Conservation (phyloP, 2,888 invertebrate species). For the Branchellion lobata region DNA sequence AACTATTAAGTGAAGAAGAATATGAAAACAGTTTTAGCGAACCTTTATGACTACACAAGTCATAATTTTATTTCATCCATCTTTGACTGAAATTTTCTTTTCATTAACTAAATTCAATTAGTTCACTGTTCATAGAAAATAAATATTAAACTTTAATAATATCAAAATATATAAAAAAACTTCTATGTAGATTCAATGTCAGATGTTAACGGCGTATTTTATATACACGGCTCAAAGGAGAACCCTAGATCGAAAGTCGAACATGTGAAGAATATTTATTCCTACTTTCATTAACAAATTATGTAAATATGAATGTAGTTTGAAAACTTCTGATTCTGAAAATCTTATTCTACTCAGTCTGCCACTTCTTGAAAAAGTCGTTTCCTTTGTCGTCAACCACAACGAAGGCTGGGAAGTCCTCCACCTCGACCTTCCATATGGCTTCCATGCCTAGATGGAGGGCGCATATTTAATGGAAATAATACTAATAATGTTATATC, state of each 20-base stretch:
- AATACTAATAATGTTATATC: not conserved
- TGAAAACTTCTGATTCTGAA: not conserved
- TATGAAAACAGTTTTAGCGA: not conserved
- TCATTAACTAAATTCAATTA: not conserved
- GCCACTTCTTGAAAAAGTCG: conserved; percentile 63
- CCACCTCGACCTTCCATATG: conserved; percentile 61
- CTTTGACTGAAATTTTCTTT: not conserved
- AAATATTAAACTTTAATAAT: no score
- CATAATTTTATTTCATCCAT: no score
- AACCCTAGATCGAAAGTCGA: no score
- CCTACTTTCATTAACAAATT: no score
- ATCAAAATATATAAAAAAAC: no score
- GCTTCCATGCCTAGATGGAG: conserved; percentile 61
- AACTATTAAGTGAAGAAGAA: conserved; percentile 13
- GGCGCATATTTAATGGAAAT: not conserved
- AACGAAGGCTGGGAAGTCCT: conserved; percentile 63
- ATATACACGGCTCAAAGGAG: no score
- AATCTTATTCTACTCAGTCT: conserved; percentile 56
- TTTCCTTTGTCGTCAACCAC: conserved; percentile 63
- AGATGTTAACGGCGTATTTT: no score
- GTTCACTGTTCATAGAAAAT: not conserved
- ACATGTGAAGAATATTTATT: no score
- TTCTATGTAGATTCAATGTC: no score
- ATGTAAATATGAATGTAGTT: not conserved
- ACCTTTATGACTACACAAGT: no score